Conservation (phyloP, 1,140 invertebrate genomes). For the Spodoptera litura region DNA sequence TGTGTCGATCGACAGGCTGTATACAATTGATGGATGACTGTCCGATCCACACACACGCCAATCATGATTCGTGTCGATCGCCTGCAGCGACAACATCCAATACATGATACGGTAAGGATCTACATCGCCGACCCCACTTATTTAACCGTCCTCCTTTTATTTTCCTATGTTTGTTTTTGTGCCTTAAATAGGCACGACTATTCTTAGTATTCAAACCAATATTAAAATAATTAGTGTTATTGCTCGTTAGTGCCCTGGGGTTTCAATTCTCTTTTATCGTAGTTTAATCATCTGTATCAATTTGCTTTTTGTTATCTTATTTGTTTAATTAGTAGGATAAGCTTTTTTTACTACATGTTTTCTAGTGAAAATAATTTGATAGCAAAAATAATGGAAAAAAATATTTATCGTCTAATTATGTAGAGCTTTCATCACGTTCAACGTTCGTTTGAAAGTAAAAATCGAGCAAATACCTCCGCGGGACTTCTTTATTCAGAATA, state of each 20-base stretch:
- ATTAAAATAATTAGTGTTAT: constrained; percentile 43
- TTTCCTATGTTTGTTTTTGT: constrained; percentile 26
- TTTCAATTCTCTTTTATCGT: constrained; percentile 35
- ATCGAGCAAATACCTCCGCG: constrained; percentile 53
- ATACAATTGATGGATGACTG: constrained; percentile 50
- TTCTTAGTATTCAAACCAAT: constrained; percentile 3
- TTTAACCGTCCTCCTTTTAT: constrained; percentile 34
- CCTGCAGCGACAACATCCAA: constrained; percentile 48
- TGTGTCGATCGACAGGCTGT: constrained; percentile 37
- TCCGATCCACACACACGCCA: constrained; percentile 42
- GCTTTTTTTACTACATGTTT: no score
- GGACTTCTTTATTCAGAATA: constrained; percentile 62
- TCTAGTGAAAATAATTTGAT: background rate
- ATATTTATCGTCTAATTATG: constrained; percentile 30
- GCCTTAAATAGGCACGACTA: constrained; percentile 18
- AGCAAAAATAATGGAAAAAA: constrained; percentile 7
- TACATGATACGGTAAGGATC: constrained; percentile 49
- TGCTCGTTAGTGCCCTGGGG: constrained; percentile 33
- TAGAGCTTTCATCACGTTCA: constrained; percentile 44
- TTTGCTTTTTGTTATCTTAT: constrained; percentile 16
- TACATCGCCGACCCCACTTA: constrained; percentile 38
- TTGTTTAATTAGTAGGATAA: background rate
- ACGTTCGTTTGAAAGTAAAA: constrained; percentile 54
- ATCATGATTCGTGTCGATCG: constrained; percentile 41
- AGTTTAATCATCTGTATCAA: constrained; percentile 32